Base-by-base conservation (phyloP, 2,797 vertebrate genomes). In the Xenops minutus region DNA sequence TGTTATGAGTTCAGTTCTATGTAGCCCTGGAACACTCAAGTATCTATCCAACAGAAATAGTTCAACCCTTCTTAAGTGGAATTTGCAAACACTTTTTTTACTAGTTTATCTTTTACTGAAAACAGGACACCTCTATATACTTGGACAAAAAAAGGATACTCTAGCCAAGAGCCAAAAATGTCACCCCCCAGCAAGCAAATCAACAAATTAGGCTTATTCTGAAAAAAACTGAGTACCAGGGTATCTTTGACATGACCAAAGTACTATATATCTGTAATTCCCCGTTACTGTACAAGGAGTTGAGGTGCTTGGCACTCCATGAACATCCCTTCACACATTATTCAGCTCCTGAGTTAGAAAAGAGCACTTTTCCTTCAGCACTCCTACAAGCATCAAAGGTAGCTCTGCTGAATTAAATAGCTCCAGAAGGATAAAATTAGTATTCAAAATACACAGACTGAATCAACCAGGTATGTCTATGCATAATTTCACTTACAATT, bases 191-290 rank as follows among this genome's bases (percentile, higher is more conserved):
- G 36, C 15, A 59, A 80, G 24, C 8, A 73, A 74, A 71, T 21
- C 51, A 76, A 48, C 16, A 85, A 77, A 39, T 41, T 11, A 34
- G 2, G 14, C 27, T 37, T 87, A 77, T 2, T 68, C 10, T 26
- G 10, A 3, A 32, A 61, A 61, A 34, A 74, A 64, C 10, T 18
- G 26, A 3, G 0, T 26, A 30, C 3, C 15, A 51, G 4, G 5
- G 5, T 41, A 11, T 34, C 23, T 26, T 30, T 67, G 30, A 20
- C 63, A 27, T 23, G 62, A 49, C 43, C 18, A 21, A 69, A 41
- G 23, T 18, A 11, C 29, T 29, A 5, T 0, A 0, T 19, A 29
- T 15, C 19, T 39, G 29, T 20, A 48, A 44, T 27, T 49, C 8
- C 8, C 24, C 39, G 17, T 44, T 18, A 46, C 3, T 36, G 43